Evolutionary conservation across 2,888 invertebrate genomes (phyloP), one percentile per base, ranked within the genome.

Genomic region (Resseliella maxima): DNA sequence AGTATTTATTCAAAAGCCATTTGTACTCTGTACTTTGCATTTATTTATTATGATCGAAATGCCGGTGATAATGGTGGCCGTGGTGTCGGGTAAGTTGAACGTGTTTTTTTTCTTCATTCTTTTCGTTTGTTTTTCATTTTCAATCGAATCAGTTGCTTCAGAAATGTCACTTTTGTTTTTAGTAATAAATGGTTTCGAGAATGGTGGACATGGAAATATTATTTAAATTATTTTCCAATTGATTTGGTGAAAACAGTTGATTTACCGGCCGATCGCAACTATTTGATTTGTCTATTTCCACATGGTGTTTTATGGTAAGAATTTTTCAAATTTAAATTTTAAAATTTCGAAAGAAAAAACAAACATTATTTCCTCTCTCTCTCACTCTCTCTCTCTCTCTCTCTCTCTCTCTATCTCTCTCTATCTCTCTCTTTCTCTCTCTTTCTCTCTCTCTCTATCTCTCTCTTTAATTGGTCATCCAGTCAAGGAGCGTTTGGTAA

Each of bases 221-320:
- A 94, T 90, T 92, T 94, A 38, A 94, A 95, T 88, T 99, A 97
- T 90, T 99, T 98, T 89, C 98, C 99, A 0, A 92, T 97, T 36
- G 93, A 93, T 87, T 92, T 98, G 81, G 94, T 96, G 0, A 97
- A 97, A 90, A 97, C 96, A 0, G 94, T 92, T 0, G 96, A 98
- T 1, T 90, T 99, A 86, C 94, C 96, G 88, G 94, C 97, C 0
- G 92, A 93, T 46, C 94, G 92, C 88, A 97, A 97, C 91, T 98
- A 98, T 89, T 92, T 98, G 31, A 93, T 97, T 87, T 96, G 97
- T 8, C 94, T 94, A 87, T 98, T 96, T 90, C 99, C 99, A 0
- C 99, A 99, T 90, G 99, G 99, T 0, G 92, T 98, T 0, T 92
- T 98, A 72, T 89, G 91, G 91, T 91, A 88, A 88, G 88, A 87